Evolutionary conservation across 2,113 vertebrate species (phyloP), one percentile per base, ranked within the genome.

Genomic region (Oncorhynchus gorbuscha): DNA sequence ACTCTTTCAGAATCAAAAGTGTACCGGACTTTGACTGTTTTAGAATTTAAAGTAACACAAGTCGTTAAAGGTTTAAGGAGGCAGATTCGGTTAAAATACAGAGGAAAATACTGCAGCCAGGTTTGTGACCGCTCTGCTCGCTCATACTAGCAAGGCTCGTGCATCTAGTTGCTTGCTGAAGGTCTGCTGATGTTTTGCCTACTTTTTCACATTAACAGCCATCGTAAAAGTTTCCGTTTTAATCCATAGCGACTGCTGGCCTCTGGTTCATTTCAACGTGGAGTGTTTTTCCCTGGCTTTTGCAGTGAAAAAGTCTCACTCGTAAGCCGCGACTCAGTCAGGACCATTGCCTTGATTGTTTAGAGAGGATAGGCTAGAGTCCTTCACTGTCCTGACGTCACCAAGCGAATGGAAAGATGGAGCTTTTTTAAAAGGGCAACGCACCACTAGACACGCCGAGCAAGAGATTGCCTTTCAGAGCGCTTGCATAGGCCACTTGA

Each of bases 361-460:
- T 48, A 45, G 75, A 79, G 73, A 77, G 80, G 89, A 91, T 87
- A 86, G 93, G 92, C 84, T 88, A 80, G 87, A 89, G 89, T 75
- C 82, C 85, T 84, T 35, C 87, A 28, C 83, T 30, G 89, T 82
- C 84, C 79, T 94, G 92, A 94, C 94, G 93, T 94, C 93, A 94
- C 79, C 18, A 59, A 69, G 85, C 89, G 81, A 86, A 90, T 87
- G 88, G 84, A 74, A 88, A 79, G 75, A 73, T 86, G 86, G 72
- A 39, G 79, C 18, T 73, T 74, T 90, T 93, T 96, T 97, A 96
- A 97, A 97, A 93, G 91, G 92, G 88, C 93, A 83, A 91, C 77
- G 82, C 74, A 68, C 73, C 24, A 49, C 81, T 78, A 88, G 18
- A 45, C 4, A n/a, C 1, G 9, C 59, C 13, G 20, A 22, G 18